These are phyloP conservation scores for Zonotrichia albicollis DNA, from an alignment of 2,797 vertebrate genomes.

Conservation along the genomic window DNA sequence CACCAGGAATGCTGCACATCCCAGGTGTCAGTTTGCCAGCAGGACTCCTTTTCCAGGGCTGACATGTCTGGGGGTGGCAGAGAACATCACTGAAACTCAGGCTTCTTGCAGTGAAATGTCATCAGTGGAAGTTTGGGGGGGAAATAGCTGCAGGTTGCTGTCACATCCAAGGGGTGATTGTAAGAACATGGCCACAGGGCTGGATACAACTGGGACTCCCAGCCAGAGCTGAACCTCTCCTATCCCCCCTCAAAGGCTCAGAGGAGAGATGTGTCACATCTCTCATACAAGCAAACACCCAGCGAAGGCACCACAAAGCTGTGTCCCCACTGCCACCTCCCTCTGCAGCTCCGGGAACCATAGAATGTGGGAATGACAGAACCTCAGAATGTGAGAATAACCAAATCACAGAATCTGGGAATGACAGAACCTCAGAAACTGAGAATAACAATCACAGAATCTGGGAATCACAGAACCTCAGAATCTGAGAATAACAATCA, in stretches of 20 bases:
- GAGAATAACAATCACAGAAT: neutral
- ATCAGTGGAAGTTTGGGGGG: rapidly evolving
- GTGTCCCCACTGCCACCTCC: rapidly evolving
- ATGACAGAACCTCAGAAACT: neutral
- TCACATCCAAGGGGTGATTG: rapidly evolving
- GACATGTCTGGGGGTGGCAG: neutral
- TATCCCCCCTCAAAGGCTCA: neutral
- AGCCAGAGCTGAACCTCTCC: neutral
- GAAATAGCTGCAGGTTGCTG: rapidly evolving
- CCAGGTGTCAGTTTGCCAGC: neutral
- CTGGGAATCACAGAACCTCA: neutral
- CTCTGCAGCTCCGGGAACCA: neutral
- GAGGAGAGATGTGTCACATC: rapidly evolving
- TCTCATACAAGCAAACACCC: neutral
- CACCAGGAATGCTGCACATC: rapidly evolving
- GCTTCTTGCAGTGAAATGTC: neutral
- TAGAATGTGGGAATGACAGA: neutral
- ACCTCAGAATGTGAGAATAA: neutral
- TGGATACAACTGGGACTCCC: neutral
- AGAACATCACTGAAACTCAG: neutral
- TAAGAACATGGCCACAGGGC: neutral
- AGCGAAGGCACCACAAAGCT: neutral
- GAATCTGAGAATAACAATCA: no score
- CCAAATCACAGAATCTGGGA: neutral
- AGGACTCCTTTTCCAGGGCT: neutral